Base-by-base conservation (phyloP, 2,797 vertebrate genomes). In the Diceros bicornis region DNA sequence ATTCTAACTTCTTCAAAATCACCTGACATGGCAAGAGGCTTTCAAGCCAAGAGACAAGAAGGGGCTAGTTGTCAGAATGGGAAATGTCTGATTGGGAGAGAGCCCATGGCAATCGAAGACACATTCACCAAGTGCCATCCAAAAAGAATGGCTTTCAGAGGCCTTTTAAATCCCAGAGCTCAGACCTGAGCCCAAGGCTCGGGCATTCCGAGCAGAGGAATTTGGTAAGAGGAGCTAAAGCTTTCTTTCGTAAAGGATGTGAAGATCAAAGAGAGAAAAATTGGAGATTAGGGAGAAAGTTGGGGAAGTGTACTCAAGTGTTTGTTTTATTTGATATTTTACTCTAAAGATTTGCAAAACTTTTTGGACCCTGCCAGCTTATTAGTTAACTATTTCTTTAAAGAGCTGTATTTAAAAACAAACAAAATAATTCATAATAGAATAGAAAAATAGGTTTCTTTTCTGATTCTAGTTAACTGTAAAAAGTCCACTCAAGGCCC, bases 401-500 rank as follows among this genome's bases (percentile, higher is more conserved):
- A 64, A 82, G 29, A 72, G 16, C 77, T 85, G 55, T 75, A 16
- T 59, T 91, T 25, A 34, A 72, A 93, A 87, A 68, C 57, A 25
- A 81, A 62, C n/a, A 34, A 66, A 64, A 55, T 29, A 77, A 41
- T 66, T 90, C 17, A 25, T 61, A 82, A 61, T 17, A 27, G 14
- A 61, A 16, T 25, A 25, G 29, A 64, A 82, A 55, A 50, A 23
- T 20, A 11, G 32, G 8, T 20, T 71, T 41, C 68, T 95, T 88
- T 84, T 68, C 91, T 93, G 64, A 83, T 50, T 29, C 57, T 37
- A 77, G 37, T 78, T 79, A 77, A 47, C 16, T 77, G 1, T 59
- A 32, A 29, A 44, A 84, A 71, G 41, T 37, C 14, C 17, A 21
- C 66, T 79, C 20, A 25, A 29, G 66, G 74, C 20, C 66, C 27